A percentile compares a stretch with the other conserved stretches of the same genome.
These are phyloP conservation scores for Ophion slaviceki DNA, from an alignment of 2,888 invertebrate species.

Conservation along the genomic window DNA sequence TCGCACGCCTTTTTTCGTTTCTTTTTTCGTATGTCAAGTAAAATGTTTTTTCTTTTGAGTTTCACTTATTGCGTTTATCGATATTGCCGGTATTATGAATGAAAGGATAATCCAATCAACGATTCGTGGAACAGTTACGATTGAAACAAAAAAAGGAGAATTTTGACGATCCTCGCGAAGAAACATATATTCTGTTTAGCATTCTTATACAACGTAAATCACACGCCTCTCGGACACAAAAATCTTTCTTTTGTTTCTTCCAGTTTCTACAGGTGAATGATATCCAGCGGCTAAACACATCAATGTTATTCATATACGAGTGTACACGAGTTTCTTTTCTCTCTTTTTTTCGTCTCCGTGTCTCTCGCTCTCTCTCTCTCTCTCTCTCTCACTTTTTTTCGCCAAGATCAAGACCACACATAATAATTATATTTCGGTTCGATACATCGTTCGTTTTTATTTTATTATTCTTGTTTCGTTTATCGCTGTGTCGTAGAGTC, in stretches of 20 bases:
- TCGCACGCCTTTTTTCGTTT: slow-evolving; percentile 47
- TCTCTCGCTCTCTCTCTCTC: slow-evolving; percentile 40
- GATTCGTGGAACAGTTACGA: slow-evolving; percentile 35
- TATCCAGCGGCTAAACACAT: slow-evolving; percentile 64
- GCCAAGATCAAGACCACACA: slow-evolving; percentile 59
- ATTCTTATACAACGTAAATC: slow-evolving; percentile 39
- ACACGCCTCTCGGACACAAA: slow-evolving; percentile 35
- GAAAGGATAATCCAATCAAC: slow-evolving; percentile 38
- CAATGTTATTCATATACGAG: slow-evolving; percentile 59
- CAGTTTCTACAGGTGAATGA: slow-evolving; percentile 57
- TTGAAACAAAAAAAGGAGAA: slow-evolving; percentile 63
- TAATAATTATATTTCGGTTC: slow-evolving; percentile 50
- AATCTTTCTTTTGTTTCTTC: slow-evolving; percentile 25
- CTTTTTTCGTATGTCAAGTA: slow-evolving; percentile 11
- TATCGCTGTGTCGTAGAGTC: slow-evolving; percentile 53
- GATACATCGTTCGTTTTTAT: slow-evolving; percentile 51
- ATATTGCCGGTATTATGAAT: slow-evolving; percentile 67
- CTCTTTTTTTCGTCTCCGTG: slow-evolving; percentile 29
- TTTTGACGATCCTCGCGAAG: slow-evolving; percentile 55
- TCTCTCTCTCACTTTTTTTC: slow-evolving; percentile 34
- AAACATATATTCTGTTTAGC: slow-evolving; percentile 12
- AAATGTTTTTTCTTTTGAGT: slow-evolving; percentile 10
- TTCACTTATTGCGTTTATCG: slow-evolving; percentile 66
- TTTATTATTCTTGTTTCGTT: slow-evolving; percentile 35
- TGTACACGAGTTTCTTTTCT: slow-evolving; percentile 49